Evolutionary conservation across 2,888 invertebrate genomes (phyloP).

Genomic region (Plutella xylostella): DNA sequence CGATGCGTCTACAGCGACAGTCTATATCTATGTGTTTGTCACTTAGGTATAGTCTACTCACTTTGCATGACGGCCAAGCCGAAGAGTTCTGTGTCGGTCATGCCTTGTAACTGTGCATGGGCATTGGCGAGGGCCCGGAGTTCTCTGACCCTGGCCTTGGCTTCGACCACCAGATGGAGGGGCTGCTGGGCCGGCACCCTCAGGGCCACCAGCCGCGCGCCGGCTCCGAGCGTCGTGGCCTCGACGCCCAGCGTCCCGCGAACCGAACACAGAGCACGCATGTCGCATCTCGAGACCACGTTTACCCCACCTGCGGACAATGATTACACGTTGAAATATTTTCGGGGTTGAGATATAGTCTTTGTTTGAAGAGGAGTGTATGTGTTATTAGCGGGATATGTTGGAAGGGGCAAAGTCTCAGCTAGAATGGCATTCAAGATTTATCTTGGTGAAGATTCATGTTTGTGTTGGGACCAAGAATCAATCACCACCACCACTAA

Average conservation of each 20-base stretch:
- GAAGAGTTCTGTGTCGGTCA: constrained; percentile 88
- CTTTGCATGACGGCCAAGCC: constrained; percentile 87
- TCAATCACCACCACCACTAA: no score
- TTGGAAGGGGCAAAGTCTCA: no score
- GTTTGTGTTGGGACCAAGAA: no score
- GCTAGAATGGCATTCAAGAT: no score
- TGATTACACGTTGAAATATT: background rate
- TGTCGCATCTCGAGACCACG: constrained; percentile 72
- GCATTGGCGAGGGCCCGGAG: constrained; percentile 84
- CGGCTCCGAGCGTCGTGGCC: constrained; percentile 73
- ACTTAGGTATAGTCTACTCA: constrained; percentile 41
- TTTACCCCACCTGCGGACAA: constrained; percentile 46
- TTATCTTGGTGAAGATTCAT: no score
- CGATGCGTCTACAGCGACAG: no score
- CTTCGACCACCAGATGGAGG: constrained; percentile 73
- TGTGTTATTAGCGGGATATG: no score
- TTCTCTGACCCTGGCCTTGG: constrained; percentile 87
- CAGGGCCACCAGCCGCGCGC: constrained; percentile 74
- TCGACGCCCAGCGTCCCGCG: constrained; percentile 86
- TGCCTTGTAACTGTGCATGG: constrained; percentile 84
- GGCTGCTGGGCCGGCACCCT: constrained; percentile 71
- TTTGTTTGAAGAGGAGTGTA: background rate
- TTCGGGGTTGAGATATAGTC: background rate
- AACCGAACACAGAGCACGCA: constrained; percentile 85
- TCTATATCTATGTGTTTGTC: no score